These are phyloP conservation scores for Argopecten irradians DNA, from an alignment of 1,140 invertebrate genomes.

Conservation along the genomic window DNA sequence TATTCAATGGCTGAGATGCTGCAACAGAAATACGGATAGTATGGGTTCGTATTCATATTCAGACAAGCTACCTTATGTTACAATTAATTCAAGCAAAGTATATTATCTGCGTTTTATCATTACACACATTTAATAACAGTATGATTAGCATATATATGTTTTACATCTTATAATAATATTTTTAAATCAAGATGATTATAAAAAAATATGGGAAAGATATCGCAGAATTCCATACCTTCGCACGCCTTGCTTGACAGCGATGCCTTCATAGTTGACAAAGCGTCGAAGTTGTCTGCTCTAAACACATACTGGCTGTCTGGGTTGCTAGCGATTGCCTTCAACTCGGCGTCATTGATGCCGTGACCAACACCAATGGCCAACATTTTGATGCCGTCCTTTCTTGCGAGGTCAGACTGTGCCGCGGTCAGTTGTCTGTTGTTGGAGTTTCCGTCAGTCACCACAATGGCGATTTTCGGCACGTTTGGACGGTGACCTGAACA, in stretches of 20 bases:
- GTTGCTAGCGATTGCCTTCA: constrained; percentile 59
- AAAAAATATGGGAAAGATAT: no score
- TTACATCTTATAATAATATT: no score
- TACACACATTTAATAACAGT: no score
- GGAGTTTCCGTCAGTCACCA: constrained; percentile 68
- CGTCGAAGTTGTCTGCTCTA: constrained; percentile 61
- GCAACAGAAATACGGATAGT: no score
- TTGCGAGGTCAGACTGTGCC: constrained; percentile 53
- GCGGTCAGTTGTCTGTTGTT: constrained; percentile 54
- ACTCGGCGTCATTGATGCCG: constrained; percentile 55
- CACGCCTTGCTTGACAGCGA: constrained; percentile 58
- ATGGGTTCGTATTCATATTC: no score
- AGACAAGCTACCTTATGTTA: no score
- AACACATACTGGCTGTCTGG: constrained; percentile 60
- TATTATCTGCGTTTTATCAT: no score
- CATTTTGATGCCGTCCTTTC: constrained; percentile 62
- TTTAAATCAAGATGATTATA: no score
- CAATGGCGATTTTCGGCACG: constrained; percentile 67
- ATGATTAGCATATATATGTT: no score
- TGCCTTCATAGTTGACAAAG: constrained; percentile 55
- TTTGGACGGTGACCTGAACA: constrained; percentile 55
- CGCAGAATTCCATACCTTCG: constrained; percentile 34
- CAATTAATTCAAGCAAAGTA: no score
- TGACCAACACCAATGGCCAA: constrained; percentile 69
- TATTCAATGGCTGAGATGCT: not conserved